Percentiles rank a stretch among this genome's conserved stretches.
These are phyloP conservation scores for Galago senegalensis DNA, from an alignment of 2,797 vertebrate species.

Conservation along the genomic window DNA sequence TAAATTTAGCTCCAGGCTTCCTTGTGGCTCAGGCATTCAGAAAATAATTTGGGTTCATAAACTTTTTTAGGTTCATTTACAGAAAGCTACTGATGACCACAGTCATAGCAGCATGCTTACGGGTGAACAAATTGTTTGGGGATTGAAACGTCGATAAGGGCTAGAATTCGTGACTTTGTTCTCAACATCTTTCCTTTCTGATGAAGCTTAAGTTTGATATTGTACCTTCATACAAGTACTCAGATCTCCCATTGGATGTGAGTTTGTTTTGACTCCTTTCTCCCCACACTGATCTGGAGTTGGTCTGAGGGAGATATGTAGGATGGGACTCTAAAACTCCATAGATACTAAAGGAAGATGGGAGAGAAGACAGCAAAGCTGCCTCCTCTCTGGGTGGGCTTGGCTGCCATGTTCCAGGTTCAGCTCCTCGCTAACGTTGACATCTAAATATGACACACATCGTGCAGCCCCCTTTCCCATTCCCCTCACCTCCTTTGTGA, in stretches of 20 bases:
- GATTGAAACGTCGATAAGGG: not conserved
- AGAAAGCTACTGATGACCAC: slow-evolving; percentile 62
- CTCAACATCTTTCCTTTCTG: not conserved
- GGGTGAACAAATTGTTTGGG: not conserved
- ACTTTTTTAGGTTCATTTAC: slow-evolving; percentile 73
- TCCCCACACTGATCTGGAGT: not conserved
- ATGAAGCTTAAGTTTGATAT: rapidly evolving
- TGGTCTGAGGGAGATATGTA: not conserved
- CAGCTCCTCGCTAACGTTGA: not conserved
- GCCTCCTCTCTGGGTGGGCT: not conserved
- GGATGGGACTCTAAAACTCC: not conserved
- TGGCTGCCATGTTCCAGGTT: not conserved
- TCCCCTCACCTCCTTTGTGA: too few relatives aligned
- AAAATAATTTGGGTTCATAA: slow-evolving; percentile 79
- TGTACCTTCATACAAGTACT: rapidly evolving
- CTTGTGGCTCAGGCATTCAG: slow-evolving; percentile 68
- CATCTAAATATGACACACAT: not conserved
- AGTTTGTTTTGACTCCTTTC: slow-evolving; percentile 7
- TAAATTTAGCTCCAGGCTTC: slow-evolving; percentile 80
- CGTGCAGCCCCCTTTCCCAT: rapidly evolving
- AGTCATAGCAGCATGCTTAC: not conserved
- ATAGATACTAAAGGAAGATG: not conserved
- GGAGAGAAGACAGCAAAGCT: not conserved
- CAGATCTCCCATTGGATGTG: not conserved
- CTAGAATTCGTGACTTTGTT: not conserved